A percentile compares a stretch with the other conserved stretches of the same genome.
Evolutionary conservation across 2,113 vertebrate genomes (phyloP).

Genomic region (Forbesichthys papilliferus): DNA sequence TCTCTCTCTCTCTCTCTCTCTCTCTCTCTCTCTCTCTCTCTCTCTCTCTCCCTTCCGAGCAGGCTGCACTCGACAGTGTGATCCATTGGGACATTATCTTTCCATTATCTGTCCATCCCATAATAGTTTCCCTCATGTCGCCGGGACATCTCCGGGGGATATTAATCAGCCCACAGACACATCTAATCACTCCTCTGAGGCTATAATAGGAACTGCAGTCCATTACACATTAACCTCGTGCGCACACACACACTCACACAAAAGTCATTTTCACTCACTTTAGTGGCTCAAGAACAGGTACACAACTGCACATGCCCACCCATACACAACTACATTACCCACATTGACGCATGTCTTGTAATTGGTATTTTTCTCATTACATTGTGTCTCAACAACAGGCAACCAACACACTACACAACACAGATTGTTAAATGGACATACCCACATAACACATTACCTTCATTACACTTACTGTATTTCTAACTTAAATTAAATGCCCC

Average conservation of each 20-base stretch:
- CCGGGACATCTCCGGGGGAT: slow-evolving; percentile 50
- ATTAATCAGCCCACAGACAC: slow-evolving; percentile 72
- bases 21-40: slow-evolving; percentile 7
- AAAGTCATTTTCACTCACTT: background rate
- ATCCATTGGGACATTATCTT: slow-evolving; percentile 72
- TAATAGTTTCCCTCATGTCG: slow-evolving; percentile 69
- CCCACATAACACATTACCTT: background rate
- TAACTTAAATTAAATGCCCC: too few species aligned
- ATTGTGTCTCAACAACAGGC: too few species aligned
- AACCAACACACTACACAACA: too few species aligned
- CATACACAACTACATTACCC: background rate
- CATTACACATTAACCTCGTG: slow-evolving; percentile 51
- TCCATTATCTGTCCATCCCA: slow-evolving; percentile 72
- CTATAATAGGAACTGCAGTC: slow-evolving; percentile 72
- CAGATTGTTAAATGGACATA: background rate
- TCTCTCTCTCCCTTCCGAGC: slow-evolving; percentile 6
- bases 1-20: background rate
- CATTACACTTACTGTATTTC: too few species aligned
- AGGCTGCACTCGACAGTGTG: slow-evolving; percentile 59
- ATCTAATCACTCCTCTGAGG: slow-evolving; percentile 69
- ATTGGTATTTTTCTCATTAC: too few species aligned
- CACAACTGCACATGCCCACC: slow-evolving; percentile 11
- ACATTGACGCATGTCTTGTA: too few species aligned
- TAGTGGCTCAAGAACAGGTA: slow-evolving; percentile 1
- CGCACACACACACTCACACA: slow-evolving; percentile 14